Evolutionary conservation across 2,888 invertebrate genomes (phyloP).

Genomic region (Eudemis profundana): DNA sequence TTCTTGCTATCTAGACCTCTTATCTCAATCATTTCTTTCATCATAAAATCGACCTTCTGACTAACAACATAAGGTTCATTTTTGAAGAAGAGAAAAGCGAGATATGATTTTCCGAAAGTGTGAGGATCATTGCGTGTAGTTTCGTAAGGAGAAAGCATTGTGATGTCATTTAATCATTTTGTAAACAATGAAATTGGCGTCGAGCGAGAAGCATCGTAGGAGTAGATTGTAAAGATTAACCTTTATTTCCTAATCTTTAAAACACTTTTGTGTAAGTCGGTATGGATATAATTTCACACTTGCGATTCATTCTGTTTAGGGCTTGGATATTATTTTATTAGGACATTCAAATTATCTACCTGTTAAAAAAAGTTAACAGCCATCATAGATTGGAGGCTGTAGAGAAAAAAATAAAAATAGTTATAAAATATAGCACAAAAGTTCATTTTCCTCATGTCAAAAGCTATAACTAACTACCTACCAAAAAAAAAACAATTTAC

Average conservation of each 20-base stretch:
- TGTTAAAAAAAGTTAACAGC: too few relatives aligned
- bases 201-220: conserved; percentile 1
- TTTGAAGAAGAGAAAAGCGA: neutral
- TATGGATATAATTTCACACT: too few relatives aligned
- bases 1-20: neutral
- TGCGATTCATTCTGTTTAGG: too few relatives aligned
- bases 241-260: neutral
- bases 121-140: conserved; percentile 37
- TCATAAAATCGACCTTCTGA: neutral
- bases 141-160: conserved; percentile 41
- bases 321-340: too few relatives aligned
- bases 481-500: too few relatives aligned
- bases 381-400: too few relatives aligned
- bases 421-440: too few relatives aligned
- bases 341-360: too few relatives aligned
- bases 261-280: too few relatives aligned
- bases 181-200: conserved; percentile 29
- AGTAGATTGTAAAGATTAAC: conserved; percentile 3
- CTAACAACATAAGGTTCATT: neutral
- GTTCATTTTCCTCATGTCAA: too few relatives aligned
- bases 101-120: neutral
- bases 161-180: conserved; percentile 39
- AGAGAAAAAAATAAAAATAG: too few relatives aligned
- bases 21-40: neutral
- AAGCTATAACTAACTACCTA: too few relatives aligned